phyloP scores from a whole-genome alignment of 1,140 invertebrate genomes.

The Temnothorax nylanderi region DNA sequence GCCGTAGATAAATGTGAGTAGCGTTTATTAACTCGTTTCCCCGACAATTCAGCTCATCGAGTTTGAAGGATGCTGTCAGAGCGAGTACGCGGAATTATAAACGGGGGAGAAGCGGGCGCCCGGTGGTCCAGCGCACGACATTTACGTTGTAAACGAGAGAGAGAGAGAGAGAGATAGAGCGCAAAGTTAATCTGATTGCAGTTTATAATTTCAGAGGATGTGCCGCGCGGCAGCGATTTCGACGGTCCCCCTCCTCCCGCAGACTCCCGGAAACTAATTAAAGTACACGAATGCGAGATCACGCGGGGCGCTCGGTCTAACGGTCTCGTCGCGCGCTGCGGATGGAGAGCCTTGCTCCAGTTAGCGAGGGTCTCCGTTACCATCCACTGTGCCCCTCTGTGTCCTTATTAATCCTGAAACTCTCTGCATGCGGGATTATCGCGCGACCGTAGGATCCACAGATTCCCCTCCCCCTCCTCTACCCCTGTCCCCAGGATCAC shows the following conservation, averaged over 20 bases:
- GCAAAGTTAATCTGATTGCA: conserved; percentile 42
- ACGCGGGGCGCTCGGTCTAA: background rate
- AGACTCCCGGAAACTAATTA: conserved; percentile 46
- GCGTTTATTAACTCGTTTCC: background rate
- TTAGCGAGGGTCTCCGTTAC: background rate
- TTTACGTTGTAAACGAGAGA: conserved; percentile 33
- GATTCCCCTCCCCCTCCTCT: background rate
- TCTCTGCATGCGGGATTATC: background rate
- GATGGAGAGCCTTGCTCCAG: background rate
- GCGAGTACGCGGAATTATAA: background rate
- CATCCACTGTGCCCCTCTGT: background rate
- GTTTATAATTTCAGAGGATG: conserved; percentile 51
- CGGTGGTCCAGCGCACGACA: background rate
- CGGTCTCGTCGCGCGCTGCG: background rate
- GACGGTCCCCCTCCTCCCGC: background rate
- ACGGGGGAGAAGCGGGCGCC: background rate
- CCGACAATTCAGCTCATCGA: background rate
- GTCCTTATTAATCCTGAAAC: conserved; percentile 20
- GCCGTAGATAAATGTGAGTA: background rate
- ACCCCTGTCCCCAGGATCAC: too few relatives aligned
- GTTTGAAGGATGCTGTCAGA: background rate
- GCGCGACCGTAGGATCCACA: too few relatives aligned
- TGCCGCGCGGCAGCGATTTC: conserved; percentile 23
- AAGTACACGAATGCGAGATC: conserved; percentile 43
- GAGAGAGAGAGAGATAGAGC: too few relatives aligned